phyloP scores from a whole-genome alignment of 2,888 invertebrate species.

The Emmelina monodactyla region DNA sequence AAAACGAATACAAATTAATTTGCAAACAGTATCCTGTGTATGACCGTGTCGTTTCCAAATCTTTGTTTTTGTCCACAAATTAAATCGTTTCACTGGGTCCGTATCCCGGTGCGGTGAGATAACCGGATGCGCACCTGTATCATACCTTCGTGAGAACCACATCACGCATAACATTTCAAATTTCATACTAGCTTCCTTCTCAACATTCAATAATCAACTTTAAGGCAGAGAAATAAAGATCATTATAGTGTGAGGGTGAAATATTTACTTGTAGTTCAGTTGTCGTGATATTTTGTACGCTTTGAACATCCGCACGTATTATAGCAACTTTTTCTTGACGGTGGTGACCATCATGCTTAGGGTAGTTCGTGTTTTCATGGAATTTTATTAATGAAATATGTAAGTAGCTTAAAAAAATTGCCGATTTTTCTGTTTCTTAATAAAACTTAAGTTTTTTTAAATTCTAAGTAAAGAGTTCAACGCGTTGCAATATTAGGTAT shows the following conservation, averaged over 20 bases:
- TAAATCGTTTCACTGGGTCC: conserved; percentile 35
- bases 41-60: too few relatives aligned
- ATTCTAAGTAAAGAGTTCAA: too few relatives aligned
- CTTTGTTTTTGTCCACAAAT: conserved; percentile 35
- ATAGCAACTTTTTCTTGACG: conserved; percentile 45
- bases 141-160: conserved; percentile 43
- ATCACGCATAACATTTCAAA: conserved; percentile 2
- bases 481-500: too few relatives aligned
- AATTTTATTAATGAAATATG: too few relatives aligned
- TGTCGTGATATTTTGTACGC: conserved; percentile 59
- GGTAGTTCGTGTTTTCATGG: too few relatives aligned
- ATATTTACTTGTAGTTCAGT: conserved; percentile 32
- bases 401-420: too few relatives aligned
- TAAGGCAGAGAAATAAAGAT: conserved; percentile 8
- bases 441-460: too few relatives aligned
- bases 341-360: conserved; percentile 31
- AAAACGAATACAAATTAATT: too few relatives aligned
- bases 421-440: too few relatives aligned
- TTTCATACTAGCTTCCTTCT: background rate
- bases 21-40: too few relatives aligned
- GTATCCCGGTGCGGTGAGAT: conserved; percentile 45
- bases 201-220: conserved; percentile 7
- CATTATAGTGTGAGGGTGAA: conserved; percentile 29
- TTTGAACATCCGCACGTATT: conserved; percentile 54
- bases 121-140: conserved; percentile 63